Evolutionary conservation across 2,888 invertebrate species (phyloP), one percentile per base, ranked within the genome.

Genomic region (Drosophila vallismaia): DNA sequence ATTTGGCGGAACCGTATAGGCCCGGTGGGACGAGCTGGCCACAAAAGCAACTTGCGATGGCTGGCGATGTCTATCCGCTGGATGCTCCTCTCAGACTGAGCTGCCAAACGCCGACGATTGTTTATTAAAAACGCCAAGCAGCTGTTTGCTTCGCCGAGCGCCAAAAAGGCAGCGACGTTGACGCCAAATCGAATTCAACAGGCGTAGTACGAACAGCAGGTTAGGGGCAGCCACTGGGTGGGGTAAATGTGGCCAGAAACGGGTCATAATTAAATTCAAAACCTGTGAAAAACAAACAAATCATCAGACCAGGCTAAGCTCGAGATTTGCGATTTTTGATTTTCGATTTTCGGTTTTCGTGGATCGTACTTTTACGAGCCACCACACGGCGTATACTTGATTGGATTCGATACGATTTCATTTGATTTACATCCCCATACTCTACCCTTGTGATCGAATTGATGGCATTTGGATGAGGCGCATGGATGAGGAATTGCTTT

Each of bases 101-200:
- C 63, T 59, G 51, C 55, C 67, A 53, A 49, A 52, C 56, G 79
- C 72, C 40, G 54, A 70, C 31, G 69, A 72, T 85, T 85, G 88
- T 88, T 88, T 86, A 85, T 88, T 77, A 81, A 88, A 84, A 84
- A 74, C 66, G 56, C 29, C 69, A 70, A 85, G 79, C 84, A 85
- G 84, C 84, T 85, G 84, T 81, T 75, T 55, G 51, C 44, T 53
- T 9, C 51, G 55, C 26, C 36, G 56, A 29, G 66, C 62, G 54
- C 62, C 46, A 33, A 64, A 69, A 28, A 52, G 62, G 29, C 42
- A 48, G 40, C 53, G 63, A 26, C 57, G 46, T 14, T 44, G 52
- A 8, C 55, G 52, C 33, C 38, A 36, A 55, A 40, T 63, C 63
- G 9, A 62, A 62, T 33, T 50, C 76, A 84, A 78, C 76, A 76